Evolutionary conservation across 2,888 invertebrate species (phyloP), one percentile per base, ranked within the genome.

Genomic region (Phalera bucephala): DNA sequence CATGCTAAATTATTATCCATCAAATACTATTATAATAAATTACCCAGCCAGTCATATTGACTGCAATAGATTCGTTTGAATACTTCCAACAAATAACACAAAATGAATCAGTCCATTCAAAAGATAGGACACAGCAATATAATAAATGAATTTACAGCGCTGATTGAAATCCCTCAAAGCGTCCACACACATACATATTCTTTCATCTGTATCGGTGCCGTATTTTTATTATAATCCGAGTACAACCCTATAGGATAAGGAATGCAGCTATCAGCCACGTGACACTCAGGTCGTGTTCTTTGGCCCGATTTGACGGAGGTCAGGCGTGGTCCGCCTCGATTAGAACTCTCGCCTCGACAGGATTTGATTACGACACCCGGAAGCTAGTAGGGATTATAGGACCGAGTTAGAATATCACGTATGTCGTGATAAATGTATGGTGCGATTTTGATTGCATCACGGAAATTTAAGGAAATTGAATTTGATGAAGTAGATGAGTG

Each of bases 281-380:
- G 80, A 80, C 76, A 80, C 68, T 68, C 71, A 61, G 72, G 60
- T 64, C 73, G 68, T 70, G 75, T 76, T 74, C 70, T 71, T 76
- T 71, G 65, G 71, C 60, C 58, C 69, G 66, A 73, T 77, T 72
- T 85, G 85, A 87, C 72, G 75, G 72, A 79, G 86, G 86, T 85
- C 75, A 72, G 69, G 83, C 72, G 75, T 84, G 84, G 72, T 56
- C 57, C 49, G 66, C 63, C 70, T 74, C 78, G 85, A 85, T 84
- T 84, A 82, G 71, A 62, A 58, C 63, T 56, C 70, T 60, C 63
- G 53, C 63, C 62, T 69, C 71, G 61, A 56, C 66, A 73, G 75
- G 75, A 81, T 83, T 82, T 78, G 74, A 80, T 76, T 75, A 76
- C 68, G 65, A 61, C 71, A 64, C 62, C 66, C 64, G 55, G 64